Base-by-base conservation (phyloP, 2,797 vertebrate species). In the Otus scops region DNA sequence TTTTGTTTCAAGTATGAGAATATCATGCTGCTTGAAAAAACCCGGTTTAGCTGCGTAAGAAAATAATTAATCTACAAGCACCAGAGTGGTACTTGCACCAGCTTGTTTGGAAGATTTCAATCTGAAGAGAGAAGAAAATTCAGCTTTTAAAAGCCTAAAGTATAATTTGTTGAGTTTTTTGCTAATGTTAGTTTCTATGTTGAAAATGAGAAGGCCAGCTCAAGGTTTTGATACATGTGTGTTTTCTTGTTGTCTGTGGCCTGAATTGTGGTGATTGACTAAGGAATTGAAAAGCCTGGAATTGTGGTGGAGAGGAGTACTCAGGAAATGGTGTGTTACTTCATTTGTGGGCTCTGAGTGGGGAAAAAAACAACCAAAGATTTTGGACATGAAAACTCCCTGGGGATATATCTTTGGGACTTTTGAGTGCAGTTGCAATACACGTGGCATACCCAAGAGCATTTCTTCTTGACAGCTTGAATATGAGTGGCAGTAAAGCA, bases 1-100 rank as follows among this genome's bases (percentile, higher is more conserved):
- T 81, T 65, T 88, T 96, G 54, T 96, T 80, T 95, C 54, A 38
- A 89, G 76, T 87, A 56, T 76, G 78, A 81, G 83, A 94, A 27
- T 89, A 68, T 65, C 73, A 57, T 10, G 74, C 93, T 93, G 86
- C 69, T 95, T 93, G 68, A 88, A 64, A 81, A 88, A 93, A 60
- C 43, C 43, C 1, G 0, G 76, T 56, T 86, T 59, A 73, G 50
- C 85, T 45, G 48, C 23, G 13, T 43, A 59, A 67, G 81, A 86
- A 95, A 92, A 87, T 74, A 69, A 77, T 80, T 94, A 75, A 54
- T 41, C 27, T 73, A 43, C 57, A 50, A 26, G 36, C 7, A 19
- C n/a, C n/a, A 27, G 77, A 79, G 32, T 85, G 63, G 30, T 83
- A 39, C 75, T 76, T 69, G 32, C 59, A 82, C 36, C 50, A n/a